phyloP scores from a whole-genome alignment of 2,113 vertebrate genomes.

The Camelus bactrianus region DNA sequence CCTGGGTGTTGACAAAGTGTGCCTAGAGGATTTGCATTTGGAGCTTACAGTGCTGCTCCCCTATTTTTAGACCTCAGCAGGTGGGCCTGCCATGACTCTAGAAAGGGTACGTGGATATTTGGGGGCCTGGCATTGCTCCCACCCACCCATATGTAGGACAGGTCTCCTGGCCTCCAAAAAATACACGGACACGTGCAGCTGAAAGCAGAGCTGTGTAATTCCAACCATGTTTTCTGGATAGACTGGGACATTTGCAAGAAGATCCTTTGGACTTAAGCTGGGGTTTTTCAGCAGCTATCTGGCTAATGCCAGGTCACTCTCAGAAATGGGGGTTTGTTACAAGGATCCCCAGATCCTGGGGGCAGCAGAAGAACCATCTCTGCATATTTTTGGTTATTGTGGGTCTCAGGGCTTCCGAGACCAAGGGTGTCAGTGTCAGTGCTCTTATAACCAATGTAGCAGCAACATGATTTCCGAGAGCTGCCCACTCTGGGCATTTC shows the following conservation, averaged over 20 bases:
- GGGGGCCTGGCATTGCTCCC: not conserved
- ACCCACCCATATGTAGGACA: not conserved
- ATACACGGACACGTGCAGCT: not conserved
- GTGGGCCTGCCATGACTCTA: not conserved
- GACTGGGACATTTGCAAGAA: not conserved
- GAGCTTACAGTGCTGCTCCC: not conserved
- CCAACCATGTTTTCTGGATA: not conserved
- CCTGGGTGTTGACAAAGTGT: not conserved
- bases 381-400: not conserved
- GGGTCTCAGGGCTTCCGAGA: not conserved
- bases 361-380: not conserved
- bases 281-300: not conserved
- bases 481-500: not conserved
- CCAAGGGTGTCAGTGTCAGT: not conserved
- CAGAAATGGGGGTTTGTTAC: not conserved
- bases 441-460: not conserved
- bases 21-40: constrained; percentile 34
- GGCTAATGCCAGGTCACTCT: not conserved
- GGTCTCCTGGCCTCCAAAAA: not conserved
- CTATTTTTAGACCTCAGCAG: constrained; percentile 61
- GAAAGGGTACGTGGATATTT: not conserved
- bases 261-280: not conserved
- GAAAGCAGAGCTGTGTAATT: not conserved
- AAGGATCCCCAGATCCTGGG: not conserved
- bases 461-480: not conserved